These are phyloP conservation scores for Acanthurus lineatus DNA, from an alignment of 2,797 vertebrate species.

Conservation along the genomic window DNA sequence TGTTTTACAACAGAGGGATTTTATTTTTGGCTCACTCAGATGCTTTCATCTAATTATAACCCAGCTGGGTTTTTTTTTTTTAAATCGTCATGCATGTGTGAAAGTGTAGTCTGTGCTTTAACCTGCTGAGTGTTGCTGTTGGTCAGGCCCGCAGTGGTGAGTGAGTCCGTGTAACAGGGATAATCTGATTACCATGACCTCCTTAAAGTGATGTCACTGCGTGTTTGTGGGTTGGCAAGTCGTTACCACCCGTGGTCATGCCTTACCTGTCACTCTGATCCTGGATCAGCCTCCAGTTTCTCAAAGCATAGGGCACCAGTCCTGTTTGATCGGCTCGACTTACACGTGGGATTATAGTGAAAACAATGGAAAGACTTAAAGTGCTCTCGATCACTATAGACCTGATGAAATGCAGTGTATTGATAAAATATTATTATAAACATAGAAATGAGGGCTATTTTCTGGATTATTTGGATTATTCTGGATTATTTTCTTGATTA, in stretches of 20 bases:
- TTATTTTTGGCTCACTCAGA: constrained; percentile 62
- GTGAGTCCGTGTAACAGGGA: constrained; percentile 60
- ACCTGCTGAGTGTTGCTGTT: constrained; percentile 47
- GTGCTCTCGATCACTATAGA: not conserved
- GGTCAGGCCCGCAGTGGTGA: constrained; percentile 37
- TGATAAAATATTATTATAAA: not conserved
- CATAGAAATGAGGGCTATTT: not conserved
- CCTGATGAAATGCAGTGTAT: not conserved
- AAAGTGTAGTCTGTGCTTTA: constrained; percentile 30
- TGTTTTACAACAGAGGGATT: constrained; percentile 32
- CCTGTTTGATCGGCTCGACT: constrained; percentile 3
- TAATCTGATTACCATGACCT: constrained; percentile 84
- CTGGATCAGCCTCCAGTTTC: constrained; percentile 52
- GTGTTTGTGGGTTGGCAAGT: constrained; percentile 77
- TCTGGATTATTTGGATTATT: not conserved
- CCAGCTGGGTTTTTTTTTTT: constrained; percentile 4
- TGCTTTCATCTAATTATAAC: constrained; percentile 70
- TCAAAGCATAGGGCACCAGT: constrained; percentile 50
- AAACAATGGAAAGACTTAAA: constrained; percentile 11
- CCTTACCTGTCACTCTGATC: constrained; percentile 71
- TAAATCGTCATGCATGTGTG: constrained; percentile 3
- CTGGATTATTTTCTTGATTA: constrained; percentile 2
- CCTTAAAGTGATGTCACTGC: constrained; percentile 78
- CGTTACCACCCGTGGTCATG: constrained; percentile 53
- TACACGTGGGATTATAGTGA: constrained; percentile 8